Evolutionary conservation across 2,888 invertebrate genomes (phyloP).

Genomic region (Rhodophaea formosa): DNA sequence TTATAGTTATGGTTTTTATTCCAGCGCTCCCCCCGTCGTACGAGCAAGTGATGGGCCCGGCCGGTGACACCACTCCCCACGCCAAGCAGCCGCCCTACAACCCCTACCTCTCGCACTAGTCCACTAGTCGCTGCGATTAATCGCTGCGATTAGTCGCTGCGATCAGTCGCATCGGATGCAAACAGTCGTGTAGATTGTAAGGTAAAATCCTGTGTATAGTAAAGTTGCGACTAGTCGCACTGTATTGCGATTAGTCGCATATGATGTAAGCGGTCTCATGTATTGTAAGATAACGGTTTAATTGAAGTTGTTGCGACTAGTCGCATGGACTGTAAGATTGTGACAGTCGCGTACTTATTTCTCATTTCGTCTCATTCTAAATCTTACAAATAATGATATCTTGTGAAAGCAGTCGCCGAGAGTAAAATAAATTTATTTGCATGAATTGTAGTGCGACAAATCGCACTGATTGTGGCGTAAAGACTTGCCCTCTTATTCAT

Average conservation of each 20-base stretch:
- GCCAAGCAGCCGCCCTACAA: conserved; percentile 17
- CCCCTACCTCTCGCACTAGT: conserved; percentile 16
- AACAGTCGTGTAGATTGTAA: neutral
- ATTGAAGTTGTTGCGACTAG: neutral
- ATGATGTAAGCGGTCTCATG: neutral
- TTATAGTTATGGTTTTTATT: neutral
- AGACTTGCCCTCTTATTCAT: too few relatives aligned
- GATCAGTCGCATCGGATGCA: neutral
- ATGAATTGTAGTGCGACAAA: neutral
- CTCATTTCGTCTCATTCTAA: neutral
- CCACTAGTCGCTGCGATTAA: conserved; percentile 1
- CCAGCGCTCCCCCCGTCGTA: conserved; percentile 18
- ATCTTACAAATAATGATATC: too few relatives aligned
- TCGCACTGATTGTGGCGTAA: neutral
- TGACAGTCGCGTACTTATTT: neutral
- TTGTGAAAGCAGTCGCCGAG: too few relatives aligned
- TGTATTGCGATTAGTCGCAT: neutral
- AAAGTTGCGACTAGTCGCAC: neutral
- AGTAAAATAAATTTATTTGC: too few relatives aligned
- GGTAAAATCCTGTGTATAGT: neutral
- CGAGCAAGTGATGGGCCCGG: conserved; percentile 18
- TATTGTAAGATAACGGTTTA: neutral
- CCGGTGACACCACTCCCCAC: neutral
- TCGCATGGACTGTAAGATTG: neutral
- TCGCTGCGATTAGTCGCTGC: neutral